Percentiles rank a stretch among this genome's conserved stretches.
Evolutionary conservation across 2,888 invertebrate species (phyloP).

Genomic region (Tortrix viridana): DNA sequence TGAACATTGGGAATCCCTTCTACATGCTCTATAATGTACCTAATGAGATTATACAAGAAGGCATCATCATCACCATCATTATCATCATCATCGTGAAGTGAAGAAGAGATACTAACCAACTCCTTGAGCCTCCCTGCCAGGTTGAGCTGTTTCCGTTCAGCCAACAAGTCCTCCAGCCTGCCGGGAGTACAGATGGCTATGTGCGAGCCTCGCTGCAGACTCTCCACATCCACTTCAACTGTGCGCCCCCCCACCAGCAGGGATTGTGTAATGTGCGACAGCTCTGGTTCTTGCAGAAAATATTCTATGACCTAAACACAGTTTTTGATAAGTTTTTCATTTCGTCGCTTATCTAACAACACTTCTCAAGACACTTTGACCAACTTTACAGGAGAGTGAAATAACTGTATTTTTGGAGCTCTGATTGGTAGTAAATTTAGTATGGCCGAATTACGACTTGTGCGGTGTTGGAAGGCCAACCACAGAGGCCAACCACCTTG

Average conservation of each 20-base stretch:
- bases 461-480: too few species aligned
- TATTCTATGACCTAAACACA: conserved; percentile 70
- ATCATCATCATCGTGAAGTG: neutral
- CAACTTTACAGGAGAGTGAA: too few species aligned
- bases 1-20: too few species aligned
- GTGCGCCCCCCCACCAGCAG: conserved; percentile 93
- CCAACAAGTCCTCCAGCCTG: conserved; percentile 93
- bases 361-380: too few species aligned
- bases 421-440: too few species aligned
- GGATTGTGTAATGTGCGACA: conserved; percentile 81
- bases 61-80: too few species aligned
- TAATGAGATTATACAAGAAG: too few species aligned
- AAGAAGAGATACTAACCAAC: conserved; percentile 81
- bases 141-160: conserved; percentile 88
- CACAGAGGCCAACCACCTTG: too few species aligned
- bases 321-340: neutral
- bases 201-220: conserved; percentile 89
- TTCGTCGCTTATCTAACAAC: too few species aligned
- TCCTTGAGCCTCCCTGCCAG: conserved; percentile 89
- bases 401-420: too few species aligned
- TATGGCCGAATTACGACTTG: too few species aligned
- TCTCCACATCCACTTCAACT: conserved; percentile 89
- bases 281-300: conserved; percentile 78
- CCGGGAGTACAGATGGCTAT: conserved; percentile 98
- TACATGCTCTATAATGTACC: too few species aligned